Evolutionary conservation across 2,888 invertebrate genomes (phyloP).

Genomic region (Aethes cnicana): DNA sequence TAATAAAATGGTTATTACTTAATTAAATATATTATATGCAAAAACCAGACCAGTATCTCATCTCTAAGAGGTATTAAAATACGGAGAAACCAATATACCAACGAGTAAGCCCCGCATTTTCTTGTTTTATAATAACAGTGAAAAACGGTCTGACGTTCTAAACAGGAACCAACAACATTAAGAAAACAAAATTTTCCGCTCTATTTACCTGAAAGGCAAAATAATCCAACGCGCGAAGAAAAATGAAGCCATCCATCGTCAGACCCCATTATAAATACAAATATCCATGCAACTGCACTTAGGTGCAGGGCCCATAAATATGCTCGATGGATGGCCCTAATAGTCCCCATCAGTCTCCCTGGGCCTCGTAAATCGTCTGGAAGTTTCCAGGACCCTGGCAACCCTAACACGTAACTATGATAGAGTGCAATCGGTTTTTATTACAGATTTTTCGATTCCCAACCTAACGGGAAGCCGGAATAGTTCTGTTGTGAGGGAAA

Average conservation of each 20-base stretch:
- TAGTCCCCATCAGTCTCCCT: slow-evolving; percentile 64
- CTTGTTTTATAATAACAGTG: no score
- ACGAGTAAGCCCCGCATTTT: no score
- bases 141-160: no score
- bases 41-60: no score
- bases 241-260: slow-evolving; percentile 12
- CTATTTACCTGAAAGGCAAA: background rate
- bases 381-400: slow-evolving; percentile 60
- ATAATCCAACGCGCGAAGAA: background rate
- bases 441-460: background rate
- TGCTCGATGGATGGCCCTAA: slow-evolving; percentile 62
- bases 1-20: no score
- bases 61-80: no score
- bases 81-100: no score
- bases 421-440: background rate
- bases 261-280: slow-evolving; percentile 35
- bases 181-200: no score
- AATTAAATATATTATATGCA: no score
- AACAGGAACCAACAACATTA: no score
- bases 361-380: slow-evolving; percentile 71
- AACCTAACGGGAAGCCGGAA: background rate
- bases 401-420: slow-evolving; percentile 8
- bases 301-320: slow-evolving; percentile 68
- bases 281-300: slow-evolving; percentile 43
- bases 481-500: slow-evolving; percentile 2